Base-by-base conservation (phyloP, 2,113 vertebrate species). In the Rhinoptilus africanus region DNA sequence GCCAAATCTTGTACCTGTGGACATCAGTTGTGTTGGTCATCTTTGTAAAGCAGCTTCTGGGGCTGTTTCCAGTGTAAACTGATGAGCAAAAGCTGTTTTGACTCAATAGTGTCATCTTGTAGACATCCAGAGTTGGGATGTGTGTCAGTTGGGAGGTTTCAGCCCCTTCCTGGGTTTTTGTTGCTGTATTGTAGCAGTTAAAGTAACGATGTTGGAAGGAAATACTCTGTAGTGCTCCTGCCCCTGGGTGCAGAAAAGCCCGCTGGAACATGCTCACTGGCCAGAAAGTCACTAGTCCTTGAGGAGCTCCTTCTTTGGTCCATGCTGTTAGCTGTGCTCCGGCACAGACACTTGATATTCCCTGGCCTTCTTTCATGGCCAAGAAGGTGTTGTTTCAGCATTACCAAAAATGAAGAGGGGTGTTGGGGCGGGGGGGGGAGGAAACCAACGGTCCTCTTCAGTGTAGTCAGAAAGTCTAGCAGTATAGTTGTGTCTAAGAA, bases 361-460 rank as follows among this genome's bases (percentile, higher is more conserved):
- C 14, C 48, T 88, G 50, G 9, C 37, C 8, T 35, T 30, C 35
- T 35, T 86, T 69, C 0, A 1, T 66, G 56, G n/a, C 24, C 24
- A 20, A 51, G 66, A 22, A 45, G 41, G 1, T 43, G 24, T 48
- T 77, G 11, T 73, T 82, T 94, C 45, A 62, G 22, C 23, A 12
- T 41, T 86, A 68, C 30, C 18, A 72, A 69, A 56, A 83, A 39
- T 34, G 2, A 77, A 85, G 4, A 5, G 19, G 5, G 3, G 2
- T 5, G 17, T 2, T 3, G 2, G 1, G 13, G 5, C 1, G 8
- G 41, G 41, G 41, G 41, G 10, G 41, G 6, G 4, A 28, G 19
- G 26, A 32, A 78, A 6, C 20, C 10, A 53, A 13, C 8, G 62
- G 19, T 15, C 8, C 11, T 68, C 77, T 72, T 60, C 11, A 34